Percentiles rank a stretch among this genome's conserved stretches.
Conservation (phyloP, 1,140 invertebrate species). For the Atta colombica region DNA sequence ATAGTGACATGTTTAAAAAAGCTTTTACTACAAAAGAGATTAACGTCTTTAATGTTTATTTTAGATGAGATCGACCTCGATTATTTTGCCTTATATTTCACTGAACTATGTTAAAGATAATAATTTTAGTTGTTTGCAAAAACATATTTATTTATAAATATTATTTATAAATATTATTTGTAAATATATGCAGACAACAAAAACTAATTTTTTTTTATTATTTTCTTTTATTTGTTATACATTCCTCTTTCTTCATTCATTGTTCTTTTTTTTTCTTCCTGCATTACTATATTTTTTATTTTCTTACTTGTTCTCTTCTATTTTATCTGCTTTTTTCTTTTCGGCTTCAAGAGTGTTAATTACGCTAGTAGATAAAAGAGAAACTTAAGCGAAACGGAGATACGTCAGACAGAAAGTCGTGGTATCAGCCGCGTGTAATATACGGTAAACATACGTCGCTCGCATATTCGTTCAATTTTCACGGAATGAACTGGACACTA, state of each 20-base stretch:
- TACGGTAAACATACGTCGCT: slow-evolving; percentile 33
- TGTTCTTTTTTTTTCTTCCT: not conserved
- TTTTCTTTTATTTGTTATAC: not conserved
- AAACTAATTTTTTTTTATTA: not conserved
- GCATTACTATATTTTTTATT: not conserved
- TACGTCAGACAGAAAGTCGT: slow-evolving; percentile 11
- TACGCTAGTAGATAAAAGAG: not conserved
- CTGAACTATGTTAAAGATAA: not conserved
- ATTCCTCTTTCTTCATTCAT: not conserved
- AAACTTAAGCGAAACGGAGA: slow-evolving; percentile 22
- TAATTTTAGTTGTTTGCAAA: not conserved
- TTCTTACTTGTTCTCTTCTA: not conserved
- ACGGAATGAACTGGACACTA: slow-evolving; percentile 24
- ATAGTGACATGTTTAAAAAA: not conserved
- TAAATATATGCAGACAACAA: not conserved
- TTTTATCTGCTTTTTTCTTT: not conserved
- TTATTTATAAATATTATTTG: not conserved
- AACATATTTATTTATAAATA: not conserved
- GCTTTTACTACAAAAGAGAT: not conserved
- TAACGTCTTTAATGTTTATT: not conserved
- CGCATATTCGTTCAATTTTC: slow-evolving; percentile 47
- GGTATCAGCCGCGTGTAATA: slow-evolving; percentile 13
- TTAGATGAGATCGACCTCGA: not conserved
- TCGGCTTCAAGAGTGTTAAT: not conserved
- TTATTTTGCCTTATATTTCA: not conserved